A percentile compares a stretch with the other conserved stretches of the same genome.
phyloP scores from a whole-genome alignment of 2,888 invertebrate species.

The Acleris emargana region DNA sequence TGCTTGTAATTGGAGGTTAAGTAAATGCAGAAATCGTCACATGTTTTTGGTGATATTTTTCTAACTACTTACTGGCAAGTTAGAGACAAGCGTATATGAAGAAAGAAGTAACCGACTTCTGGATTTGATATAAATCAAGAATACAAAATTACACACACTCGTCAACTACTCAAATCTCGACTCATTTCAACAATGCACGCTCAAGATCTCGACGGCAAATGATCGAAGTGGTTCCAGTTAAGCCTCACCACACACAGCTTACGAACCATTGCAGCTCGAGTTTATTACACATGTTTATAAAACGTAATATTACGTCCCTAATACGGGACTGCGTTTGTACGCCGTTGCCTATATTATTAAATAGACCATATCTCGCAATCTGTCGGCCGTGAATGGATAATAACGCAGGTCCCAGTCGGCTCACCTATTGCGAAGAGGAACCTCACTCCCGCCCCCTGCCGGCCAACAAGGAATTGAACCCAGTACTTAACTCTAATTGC shows the following conservation, averaged over 20 bases:
- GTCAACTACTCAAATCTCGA: not conserved
- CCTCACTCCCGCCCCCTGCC: constrained; percentile 58
- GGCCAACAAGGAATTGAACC: constrained; percentile 64
- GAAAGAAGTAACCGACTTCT: no score
- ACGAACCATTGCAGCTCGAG: constrained; percentile 4
- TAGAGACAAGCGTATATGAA: no score
- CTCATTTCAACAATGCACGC: not conserved
- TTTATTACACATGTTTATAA: constrained; percentile 23
- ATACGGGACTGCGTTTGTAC: constrained; percentile 53
- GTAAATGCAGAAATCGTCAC: no score
- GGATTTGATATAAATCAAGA: not conserved
- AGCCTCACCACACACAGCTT: constrained; percentile 23
- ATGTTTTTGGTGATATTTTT: no score
- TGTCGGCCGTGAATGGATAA: constrained; percentile 71
- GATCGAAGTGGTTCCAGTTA: constrained; percentile 19
- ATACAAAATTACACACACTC: not conserved
- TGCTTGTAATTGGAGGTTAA: not conserved
- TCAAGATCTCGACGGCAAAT: constrained; percentile 5
- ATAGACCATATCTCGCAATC: constrained; percentile 68
- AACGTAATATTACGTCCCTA: constrained; percentile 37
- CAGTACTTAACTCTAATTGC: constrained; percentile 68
- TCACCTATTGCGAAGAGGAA: constrained; percentile 61
- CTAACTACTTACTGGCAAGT: no score
- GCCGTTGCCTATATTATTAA: constrained; percentile 64
- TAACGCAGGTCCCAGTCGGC: constrained; percentile 56